Evolutionary conservation across 1,140 invertebrate genomes (phyloP), one percentile per base, ranked within the genome.

Genomic region (Stratiolaelaps scimitus): DNA sequence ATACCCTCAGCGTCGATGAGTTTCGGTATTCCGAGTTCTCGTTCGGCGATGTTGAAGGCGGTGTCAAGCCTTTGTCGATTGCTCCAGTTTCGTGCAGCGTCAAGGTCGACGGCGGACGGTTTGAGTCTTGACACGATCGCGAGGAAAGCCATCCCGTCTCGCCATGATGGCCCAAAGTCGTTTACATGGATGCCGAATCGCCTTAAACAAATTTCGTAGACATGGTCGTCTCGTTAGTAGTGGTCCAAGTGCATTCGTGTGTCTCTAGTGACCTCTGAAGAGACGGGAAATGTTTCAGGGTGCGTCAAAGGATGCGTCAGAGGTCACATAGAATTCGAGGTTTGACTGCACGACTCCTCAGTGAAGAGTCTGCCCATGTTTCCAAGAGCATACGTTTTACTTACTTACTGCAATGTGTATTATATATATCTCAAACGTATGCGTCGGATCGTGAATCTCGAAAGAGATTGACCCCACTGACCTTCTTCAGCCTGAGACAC

Each of bases 91-190:
- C 83, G 82, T 77, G 92, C 81, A 64, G 84, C 82, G 28, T 87
- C 83, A 68, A 72, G 80, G 72, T 90, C 81, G 73, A 98, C 85
- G 56, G 97, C 76, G 74, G 92, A 89, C 26, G 90, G 90, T 73
- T 89, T 88, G 71, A 98, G 94, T 17, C 88, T 86, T 77, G 97
- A 90, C 64, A 98, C 89, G 64, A 99, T 86, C 1, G 91, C 92
- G 29, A 96, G 81, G 80, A 98, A 98, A 17, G 93, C 93, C 71
- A 89, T 82, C 67, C 95, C 95, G 77, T 98, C 93, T 71, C 92
- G 81, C 95, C 95, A 99, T 74, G 89, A 92, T 69, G 85, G 83
- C 30, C 93, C 93, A 78, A 98, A 98, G 78, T 98, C 92, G 76
- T 83, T 85, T 4, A 98, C 86, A 77, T 87, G 80, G 64, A 96